Evolutionary conservation across 2,888 invertebrate genomes (phyloP).

Genomic region (Coronaproctus castanopsis): DNA sequence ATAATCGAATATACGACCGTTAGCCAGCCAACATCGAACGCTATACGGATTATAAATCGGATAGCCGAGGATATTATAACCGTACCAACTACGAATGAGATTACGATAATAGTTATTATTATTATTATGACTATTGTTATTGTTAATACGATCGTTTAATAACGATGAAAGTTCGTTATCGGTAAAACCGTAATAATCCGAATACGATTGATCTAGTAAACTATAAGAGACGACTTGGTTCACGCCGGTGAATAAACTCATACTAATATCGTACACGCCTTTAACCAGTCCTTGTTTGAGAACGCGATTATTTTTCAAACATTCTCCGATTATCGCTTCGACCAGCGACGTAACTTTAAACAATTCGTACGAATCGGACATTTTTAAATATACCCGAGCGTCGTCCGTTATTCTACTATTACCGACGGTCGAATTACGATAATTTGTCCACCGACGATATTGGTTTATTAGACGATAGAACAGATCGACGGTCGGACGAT

Average conservation of each 20-base stretch:
- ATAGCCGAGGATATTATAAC: background rate
- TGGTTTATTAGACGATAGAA: background rate
- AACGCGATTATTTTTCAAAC: background rate
- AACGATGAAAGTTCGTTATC: background rate
- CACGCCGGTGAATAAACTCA: background rate
- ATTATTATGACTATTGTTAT: background rate
- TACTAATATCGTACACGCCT: background rate
- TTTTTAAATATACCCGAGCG: background rate
- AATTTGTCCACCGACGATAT: background rate
- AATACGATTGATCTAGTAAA: background rate
- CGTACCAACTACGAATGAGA: background rate
- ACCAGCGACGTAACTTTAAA: background rate
- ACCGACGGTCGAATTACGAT: too few relatives aligned
- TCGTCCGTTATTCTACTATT: background rate
- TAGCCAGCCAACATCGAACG: background rate
- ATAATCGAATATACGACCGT: background rate
- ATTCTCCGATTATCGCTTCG: background rate
- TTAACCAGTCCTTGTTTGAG: background rate
- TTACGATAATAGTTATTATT: background rate
- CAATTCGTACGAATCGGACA: background rate
- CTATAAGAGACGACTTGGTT: background rate
- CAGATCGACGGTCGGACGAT: background rate
- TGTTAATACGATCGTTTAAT: too few relatives aligned
- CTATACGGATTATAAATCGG: background rate
- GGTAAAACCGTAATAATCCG: conserved; percentile 2